Evolutionary conservation across 2,113 vertebrate genomes (phyloP).

Genomic region (Nothobranchius kuhntae): DNA sequence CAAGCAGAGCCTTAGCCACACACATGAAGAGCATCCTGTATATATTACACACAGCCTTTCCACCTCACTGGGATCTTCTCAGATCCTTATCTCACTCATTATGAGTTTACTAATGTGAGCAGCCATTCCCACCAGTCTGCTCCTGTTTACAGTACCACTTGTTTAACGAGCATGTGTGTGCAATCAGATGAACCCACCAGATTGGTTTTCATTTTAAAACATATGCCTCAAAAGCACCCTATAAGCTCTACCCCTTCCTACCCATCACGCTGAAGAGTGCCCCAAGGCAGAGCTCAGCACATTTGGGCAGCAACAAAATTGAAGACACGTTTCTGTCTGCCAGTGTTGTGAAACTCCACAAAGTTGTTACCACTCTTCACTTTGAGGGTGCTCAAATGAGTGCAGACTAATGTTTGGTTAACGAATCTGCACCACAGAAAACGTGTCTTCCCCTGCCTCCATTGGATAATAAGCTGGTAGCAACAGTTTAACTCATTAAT

Average conservation of each 20-base stretch:
- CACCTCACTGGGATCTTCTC: conserved; percentile 43
- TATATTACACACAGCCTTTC: conserved; percentile 38
- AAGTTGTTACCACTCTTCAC: conserved; percentile 19
- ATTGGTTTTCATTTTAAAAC: conserved; percentile 59
- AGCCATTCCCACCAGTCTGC: conserved; percentile 32
- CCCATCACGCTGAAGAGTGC: conserved; percentile 19
- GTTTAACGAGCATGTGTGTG: conserved; percentile 68
- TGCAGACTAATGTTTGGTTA: conserved; percentile 16
- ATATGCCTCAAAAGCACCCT: conserved; percentile 40
- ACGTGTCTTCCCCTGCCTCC: conserved; percentile 21
- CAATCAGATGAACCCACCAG: conserved; percentile 67
- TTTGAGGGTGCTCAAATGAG: conserved; percentile 33
- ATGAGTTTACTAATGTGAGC: conserved; percentile 58
- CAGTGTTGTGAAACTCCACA: conserved; percentile 11
- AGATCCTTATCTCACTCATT: conserved; percentile 65
- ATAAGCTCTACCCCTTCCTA: conserved; percentile 27
- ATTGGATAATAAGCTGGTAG: conserved; percentile 25
- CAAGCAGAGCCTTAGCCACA: conserved; percentile 35
- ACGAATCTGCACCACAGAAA: conserved; percentile 24
- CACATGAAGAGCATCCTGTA: conserved; percentile 12
- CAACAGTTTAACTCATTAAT: conserved; percentile 43
- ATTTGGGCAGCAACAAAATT: conserved; percentile 40
- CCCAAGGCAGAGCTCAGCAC: conserved; percentile 20
- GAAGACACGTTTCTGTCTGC: conserved; percentile 42
- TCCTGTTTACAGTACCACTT: conserved; percentile 61